A percentile compares a stretch with the other conserved stretches of the same genome.
Evolutionary conservation across 1,140 invertebrate genomes (phyloP).

Genomic region (Drosophila lowei): DNA sequence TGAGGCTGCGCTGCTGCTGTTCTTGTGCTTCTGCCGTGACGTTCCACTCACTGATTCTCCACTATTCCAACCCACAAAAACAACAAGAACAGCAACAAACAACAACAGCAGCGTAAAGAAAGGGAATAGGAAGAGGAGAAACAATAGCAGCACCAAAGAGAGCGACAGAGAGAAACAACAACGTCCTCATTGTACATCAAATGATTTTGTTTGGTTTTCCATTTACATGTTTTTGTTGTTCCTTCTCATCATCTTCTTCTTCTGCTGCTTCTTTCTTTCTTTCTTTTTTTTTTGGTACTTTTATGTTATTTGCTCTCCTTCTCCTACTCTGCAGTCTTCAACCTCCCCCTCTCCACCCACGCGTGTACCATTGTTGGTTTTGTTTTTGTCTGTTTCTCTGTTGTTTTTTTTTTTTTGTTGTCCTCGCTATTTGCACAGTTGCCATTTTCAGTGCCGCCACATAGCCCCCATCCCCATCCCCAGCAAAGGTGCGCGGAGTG

Average conservation of each 20-base stretch:
- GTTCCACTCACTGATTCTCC: constrained; percentile 76
- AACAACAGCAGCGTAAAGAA: neutral
- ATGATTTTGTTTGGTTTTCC: constrained; percentile 71
- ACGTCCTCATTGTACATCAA: constrained; percentile 56
- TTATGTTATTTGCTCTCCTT: constrained; percentile 8
- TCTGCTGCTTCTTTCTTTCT: neutral
- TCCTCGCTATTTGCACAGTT: constrained; percentile 62
- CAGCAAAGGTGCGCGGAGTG: neutral
- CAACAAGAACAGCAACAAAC: constrained; percentile 14
- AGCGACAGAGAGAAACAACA: constrained; percentile 7
- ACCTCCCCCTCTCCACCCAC: too few relatives aligned
- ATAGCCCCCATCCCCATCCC: too few relatives aligned
- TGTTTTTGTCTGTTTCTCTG: constrained; percentile 23
- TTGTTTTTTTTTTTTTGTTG: constrained; percentile 29
- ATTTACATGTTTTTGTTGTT: constrained; percentile 65
- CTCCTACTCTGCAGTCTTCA: constrained; percentile 11
- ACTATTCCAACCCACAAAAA: constrained; percentile 49
- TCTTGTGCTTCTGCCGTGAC: constrained; percentile 68
- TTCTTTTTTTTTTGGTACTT: neutral
- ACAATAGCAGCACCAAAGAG: constrained; percentile 45
- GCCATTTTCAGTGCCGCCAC: constrained; percentile 13
- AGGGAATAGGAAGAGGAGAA: constrained; percentile 18
- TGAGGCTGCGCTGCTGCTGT: constrained; percentile 10
- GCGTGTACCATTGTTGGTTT: constrained; percentile 28
- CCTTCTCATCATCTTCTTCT: constrained; percentile 21